phyloP scores from a whole-genome alignment of 2,888 invertebrate genomes.

The Chrysopilus asiliformis region DNA sequence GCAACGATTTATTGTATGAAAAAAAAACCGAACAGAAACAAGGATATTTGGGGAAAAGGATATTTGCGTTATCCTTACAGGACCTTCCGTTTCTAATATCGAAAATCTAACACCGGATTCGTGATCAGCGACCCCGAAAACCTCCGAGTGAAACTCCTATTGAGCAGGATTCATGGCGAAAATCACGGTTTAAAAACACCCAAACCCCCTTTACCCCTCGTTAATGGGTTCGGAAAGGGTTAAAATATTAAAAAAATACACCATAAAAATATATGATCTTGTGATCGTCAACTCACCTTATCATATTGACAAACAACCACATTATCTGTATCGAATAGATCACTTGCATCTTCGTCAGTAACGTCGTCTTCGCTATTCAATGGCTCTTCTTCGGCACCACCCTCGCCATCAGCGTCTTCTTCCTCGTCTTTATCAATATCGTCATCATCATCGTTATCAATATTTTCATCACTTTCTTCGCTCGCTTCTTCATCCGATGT shows the following conservation, averaged over 20 bases:
- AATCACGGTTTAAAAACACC: too few species aligned
- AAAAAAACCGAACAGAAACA: background rate
- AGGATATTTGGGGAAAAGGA: too few species aligned
- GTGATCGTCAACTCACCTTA: constrained; percentile 49
- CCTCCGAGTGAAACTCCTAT: too few species aligned
- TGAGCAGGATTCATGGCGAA: too few species aligned
- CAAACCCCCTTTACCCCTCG: too few species aligned
- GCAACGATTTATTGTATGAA: too few species aligned
- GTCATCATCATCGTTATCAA: constrained; percentile 62
- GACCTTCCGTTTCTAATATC: too few species aligned
- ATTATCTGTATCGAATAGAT: constrained; percentile 97
- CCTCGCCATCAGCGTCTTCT: constrained; percentile 47
- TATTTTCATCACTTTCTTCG: constrained; percentile 58
- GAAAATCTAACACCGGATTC: too few species aligned
- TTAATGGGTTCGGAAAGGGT: too few species aligned
- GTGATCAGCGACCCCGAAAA: too few species aligned
- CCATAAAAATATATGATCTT: background rate
- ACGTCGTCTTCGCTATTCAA: constrained; percentile 95
- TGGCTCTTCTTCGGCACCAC: constrained; percentile 74
- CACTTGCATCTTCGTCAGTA: constrained; percentile 87
- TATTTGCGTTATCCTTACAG: too few species aligned
- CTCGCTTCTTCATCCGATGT: constrained; percentile 67
- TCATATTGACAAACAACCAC: constrained; percentile 99
- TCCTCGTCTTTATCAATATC: constrained; percentile 54
- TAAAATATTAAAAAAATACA: background rate